Conservation (phyloP, 2,113 vertebrate genomes). For the Lucifuga dentata region DNA sequence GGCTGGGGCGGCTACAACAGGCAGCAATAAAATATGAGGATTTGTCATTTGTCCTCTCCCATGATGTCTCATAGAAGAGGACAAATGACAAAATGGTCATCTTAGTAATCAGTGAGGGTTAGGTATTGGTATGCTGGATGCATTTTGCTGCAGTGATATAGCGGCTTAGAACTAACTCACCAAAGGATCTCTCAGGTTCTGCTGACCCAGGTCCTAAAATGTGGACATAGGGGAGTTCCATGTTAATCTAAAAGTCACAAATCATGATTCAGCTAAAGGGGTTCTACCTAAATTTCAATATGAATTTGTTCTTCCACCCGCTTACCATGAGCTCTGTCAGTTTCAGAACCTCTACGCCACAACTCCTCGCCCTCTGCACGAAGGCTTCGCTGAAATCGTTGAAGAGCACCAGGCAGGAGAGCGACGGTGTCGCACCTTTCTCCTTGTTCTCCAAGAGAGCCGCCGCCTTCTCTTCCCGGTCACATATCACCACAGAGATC, state of each 20-base stretch:
- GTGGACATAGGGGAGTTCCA: slow-evolving; percentile 43
- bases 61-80: slow-evolving; percentile 68
- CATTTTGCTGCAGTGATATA: slow-evolving; percentile 47
- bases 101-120: slow-evolving; percentile 57
- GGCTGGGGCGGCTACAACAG: slow-evolving; percentile 89
- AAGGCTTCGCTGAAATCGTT: slow-evolving; percentile 73
- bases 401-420: slow-evolving; percentile 83
- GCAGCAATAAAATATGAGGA: slow-evolving; percentile 65
- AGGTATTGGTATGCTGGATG: slow-evolving; percentile 26
- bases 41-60: slow-evolving; percentile 62
- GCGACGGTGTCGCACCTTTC: slow-evolving; percentile 71
- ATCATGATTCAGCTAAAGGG: slow-evolving; percentile 46
- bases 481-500: slow-evolving; percentile 84
- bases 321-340: slow-evolving; percentile 83
- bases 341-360: slow-evolving; percentile 80
- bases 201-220: slow-evolving; percentile 80
- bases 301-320: slow-evolving; percentile 7
- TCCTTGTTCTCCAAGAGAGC: slow-evolving; percentile 81
- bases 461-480: slow-evolving; percentile 81
- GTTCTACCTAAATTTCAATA: background rate
- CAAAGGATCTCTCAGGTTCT: slow-evolving; percentile 81
- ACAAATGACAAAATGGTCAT: slow-evolving; percentile 54
- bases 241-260: slow-evolving; percentile 40
- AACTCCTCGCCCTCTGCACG: slow-evolving; percentile 75
- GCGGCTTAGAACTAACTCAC: slow-evolving; percentile 74